Conservation (phyloP, 2,797 vertebrate genomes). For the Momotus momota region DNA sequence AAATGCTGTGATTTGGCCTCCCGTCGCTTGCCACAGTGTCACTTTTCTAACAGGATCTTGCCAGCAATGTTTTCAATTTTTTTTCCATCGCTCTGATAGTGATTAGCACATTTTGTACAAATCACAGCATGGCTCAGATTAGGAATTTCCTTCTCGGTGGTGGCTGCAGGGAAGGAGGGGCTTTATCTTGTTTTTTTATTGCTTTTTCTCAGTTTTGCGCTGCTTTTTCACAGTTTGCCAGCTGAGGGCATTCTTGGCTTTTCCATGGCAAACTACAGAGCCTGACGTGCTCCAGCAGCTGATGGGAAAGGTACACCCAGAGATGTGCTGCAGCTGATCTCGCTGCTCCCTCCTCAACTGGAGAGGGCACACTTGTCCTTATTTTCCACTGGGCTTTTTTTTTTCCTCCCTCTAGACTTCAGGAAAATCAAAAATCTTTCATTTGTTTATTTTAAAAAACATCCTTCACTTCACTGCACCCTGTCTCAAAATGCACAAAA, state of each 20-base stretch:
- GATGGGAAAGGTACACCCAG: background rate
- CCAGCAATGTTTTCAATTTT: background rate
- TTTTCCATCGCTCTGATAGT: background rate
- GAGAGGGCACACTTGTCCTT: slow-evolving; percentile 43
- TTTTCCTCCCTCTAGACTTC: accelerated
- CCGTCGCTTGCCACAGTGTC: background rate
- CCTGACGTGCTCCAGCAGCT: background rate
- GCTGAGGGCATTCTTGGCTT: slow-evolving; percentile 73
- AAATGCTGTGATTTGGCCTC: background rate
- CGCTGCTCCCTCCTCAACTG: background rate
- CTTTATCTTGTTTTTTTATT: background rate
- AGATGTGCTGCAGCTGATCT: background rate
- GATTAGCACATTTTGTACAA: background rate
- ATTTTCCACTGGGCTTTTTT: background rate
- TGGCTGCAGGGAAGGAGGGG: background rate
- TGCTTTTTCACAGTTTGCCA: slow-evolving; percentile 22
- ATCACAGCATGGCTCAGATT: background rate
- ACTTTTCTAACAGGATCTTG: slow-evolving; percentile 50
- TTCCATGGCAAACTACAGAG: background rate
- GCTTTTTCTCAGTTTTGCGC: background rate
- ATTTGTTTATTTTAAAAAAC: background rate
- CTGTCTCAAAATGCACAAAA: background rate
- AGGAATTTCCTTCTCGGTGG: background rate
- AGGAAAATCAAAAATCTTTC: background rate
- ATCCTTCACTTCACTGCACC: background rate